Evolutionary conservation across 2,797 vertebrate species (phyloP).

Genomic region (Lemur catta): DNA sequence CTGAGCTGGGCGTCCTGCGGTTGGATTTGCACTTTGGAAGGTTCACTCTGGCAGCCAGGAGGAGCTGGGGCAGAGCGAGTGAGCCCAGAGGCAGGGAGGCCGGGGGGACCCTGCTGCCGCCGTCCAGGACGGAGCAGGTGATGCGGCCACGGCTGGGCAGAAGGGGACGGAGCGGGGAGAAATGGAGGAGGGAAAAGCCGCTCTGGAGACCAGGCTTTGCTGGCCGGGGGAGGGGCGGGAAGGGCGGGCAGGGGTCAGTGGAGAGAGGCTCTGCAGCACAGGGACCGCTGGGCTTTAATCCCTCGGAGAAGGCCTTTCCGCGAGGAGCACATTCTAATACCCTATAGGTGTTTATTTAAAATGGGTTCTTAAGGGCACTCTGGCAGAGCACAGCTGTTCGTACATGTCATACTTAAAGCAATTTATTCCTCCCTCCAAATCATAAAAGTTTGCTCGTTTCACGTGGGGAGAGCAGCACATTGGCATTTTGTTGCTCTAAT

Average conservation of each 20-base stretch:
- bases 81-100: background rate
- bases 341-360: background rate
- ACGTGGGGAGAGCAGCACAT: background rate
- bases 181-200: background rate
- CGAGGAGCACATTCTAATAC: background rate
- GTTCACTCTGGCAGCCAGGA: background rate
- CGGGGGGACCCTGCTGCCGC: accelerated
- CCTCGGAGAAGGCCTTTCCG: background rate
- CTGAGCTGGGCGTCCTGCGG: background rate
- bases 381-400: background rate
- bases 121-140: background rate
- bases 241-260: accelerated
- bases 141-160: background rate
- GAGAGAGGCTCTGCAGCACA: background rate
- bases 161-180: no score
- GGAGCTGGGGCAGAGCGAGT: background rate
- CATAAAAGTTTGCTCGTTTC: background rate
- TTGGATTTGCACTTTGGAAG: background rate
- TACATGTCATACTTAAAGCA: background rate
- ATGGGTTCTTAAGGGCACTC: background rate
- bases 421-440: background rate
- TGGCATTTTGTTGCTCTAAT: background rate
- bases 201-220: background rate
- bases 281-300: accelerated
- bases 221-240: background rate